A percentile compares a stretch with the other conserved stretches of the same genome.
phyloP scores from a whole-genome alignment of 2,888 invertebrate species.

The Morpho helenor region DNA sequence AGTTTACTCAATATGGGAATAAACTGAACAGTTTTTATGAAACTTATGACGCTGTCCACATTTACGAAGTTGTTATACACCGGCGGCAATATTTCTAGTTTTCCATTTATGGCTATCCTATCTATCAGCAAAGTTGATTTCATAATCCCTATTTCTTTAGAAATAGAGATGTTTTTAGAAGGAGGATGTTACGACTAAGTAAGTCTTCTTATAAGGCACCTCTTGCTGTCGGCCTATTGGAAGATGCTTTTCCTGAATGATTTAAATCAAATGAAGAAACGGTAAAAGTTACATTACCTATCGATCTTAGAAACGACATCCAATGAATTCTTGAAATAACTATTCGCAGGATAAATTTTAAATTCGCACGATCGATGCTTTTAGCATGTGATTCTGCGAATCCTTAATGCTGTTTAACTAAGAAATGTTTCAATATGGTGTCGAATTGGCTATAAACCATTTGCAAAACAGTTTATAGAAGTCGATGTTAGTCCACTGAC shows the following conservation, averaged over 20 bases:
- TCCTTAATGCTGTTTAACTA: not conserved
- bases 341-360: slow-evolving; percentile 7
- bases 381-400: not conserved
- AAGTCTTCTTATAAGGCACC: slow-evolving; percentile 24
- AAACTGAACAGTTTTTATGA: slow-evolving; percentile 26
- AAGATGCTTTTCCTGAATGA: slow-evolving; percentile 29
- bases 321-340: slow-evolving; percentile 9
- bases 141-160: slow-evolving; percentile 30
- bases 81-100: slow-evolving; percentile 36
- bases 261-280: slow-evolving; percentile 25
- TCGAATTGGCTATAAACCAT: too few relatives aligned
- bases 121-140: slow-evolving; percentile 20
- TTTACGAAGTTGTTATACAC: slow-evolving; percentile 45
- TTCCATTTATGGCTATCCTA: slow-evolving; percentile 53
- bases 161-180: slow-evolving; percentile 23
- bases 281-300: slow-evolving; percentile 13
- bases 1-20: slow-evolving; percentile 16
- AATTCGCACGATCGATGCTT: slow-evolving; percentile 9
- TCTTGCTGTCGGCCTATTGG: slow-evolving; percentile 23
- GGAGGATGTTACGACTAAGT: slow-evolving; percentile 26
- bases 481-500: too few relatives aligned
- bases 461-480: too few relatives aligned
- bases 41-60: slow-evolving; percentile 55
- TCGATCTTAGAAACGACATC: slow-evolving; percentile 12
- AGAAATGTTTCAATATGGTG: not conserved